Evolutionary conservation across 2,797 vertebrate genomes (phyloP).

Genomic region (Accipiter fasciatus): DNA sequence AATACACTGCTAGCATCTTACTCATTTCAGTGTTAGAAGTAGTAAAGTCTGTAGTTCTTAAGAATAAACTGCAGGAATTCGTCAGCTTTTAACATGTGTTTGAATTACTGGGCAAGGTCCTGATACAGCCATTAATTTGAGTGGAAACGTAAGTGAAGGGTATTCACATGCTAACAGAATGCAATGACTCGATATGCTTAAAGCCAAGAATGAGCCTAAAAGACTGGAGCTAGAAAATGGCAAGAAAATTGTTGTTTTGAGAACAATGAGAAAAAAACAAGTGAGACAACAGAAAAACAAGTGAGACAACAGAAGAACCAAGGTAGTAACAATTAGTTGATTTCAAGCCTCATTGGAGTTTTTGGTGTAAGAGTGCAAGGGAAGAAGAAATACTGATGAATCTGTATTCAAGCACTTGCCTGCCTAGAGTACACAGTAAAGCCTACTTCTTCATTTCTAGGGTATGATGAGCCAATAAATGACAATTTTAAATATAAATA

Average conservation of each 20-base stretch:
- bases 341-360: not conserved
- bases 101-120: not conserved
- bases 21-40: not conserved
- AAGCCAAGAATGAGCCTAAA: not conserved
- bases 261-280: not conserved
- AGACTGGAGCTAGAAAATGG: not conserved
- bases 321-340: not conserved
- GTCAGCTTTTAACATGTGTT: not conserved
- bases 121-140: not conserved
- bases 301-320: not conserved
- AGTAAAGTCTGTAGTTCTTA: not conserved
- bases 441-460: not conserved
- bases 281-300: not conserved
- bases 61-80: not conserved
- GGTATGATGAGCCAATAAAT: not conserved
- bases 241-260: not conserved
- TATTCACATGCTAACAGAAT: not conserved
- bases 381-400: not conserved
- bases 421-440: not conserved
- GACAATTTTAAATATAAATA: not conserved
- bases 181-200: not conserved
- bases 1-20: not conserved
- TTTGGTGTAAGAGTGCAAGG: not conserved
- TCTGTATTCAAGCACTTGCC: not conserved
- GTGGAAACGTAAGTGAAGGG: not conserved